Percentiles rank a stretch among this genome's conserved stretches.
Evolutionary conservation across 2,888 invertebrate genomes (phyloP).

Genomic region (Ceramica pisi): DNA sequence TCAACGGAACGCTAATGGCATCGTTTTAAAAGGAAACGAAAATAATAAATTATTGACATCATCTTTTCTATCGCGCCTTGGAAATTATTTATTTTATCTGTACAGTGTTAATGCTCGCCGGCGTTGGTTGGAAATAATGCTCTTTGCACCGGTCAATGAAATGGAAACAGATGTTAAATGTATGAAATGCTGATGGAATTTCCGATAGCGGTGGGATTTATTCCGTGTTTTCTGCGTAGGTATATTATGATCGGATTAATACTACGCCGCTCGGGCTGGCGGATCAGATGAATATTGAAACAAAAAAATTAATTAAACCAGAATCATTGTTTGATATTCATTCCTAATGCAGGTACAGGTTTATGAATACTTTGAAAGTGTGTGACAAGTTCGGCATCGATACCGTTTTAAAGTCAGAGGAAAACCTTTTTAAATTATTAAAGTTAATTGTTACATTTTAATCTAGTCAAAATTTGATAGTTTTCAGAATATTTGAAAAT

Average conservation of each 20-base stretch:
- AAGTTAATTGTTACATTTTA: not conserved
- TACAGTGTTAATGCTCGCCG: conserved; percentile 62
- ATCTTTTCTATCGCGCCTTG: conserved; percentile 78
- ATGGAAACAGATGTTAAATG: conserved; percentile 81
- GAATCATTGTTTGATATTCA: not conserved
- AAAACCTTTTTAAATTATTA: no score
- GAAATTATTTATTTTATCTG: conserved; percentile 82
- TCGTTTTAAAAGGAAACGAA: conserved; percentile 86
- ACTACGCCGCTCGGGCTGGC: conserved; percentile 10
- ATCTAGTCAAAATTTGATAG: not conserved
- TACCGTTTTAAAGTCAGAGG: not conserved
- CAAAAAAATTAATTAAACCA: not conserved
- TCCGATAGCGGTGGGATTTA: conserved; percentile 67
- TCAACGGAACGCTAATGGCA: conserved; percentile 84
- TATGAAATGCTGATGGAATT: conserved; percentile 78
- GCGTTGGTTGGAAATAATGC: conserved; percentile 76
- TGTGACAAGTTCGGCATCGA: not conserved
- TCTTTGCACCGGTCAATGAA: conserved; percentile 80
- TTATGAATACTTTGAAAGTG: not conserved
- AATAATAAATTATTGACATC: conserved; percentile 89
- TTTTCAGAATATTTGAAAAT: conserved; percentile 1
- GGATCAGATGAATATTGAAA: conserved; percentile 23
- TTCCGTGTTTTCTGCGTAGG: conserved; percentile 47
- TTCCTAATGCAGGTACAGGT: conserved; percentile 1
- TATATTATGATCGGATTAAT: conserved; percentile 57